phyloP scores from a whole-genome alignment of 2,888 invertebrate species.

The Shargacucullia verbasci region DNA sequence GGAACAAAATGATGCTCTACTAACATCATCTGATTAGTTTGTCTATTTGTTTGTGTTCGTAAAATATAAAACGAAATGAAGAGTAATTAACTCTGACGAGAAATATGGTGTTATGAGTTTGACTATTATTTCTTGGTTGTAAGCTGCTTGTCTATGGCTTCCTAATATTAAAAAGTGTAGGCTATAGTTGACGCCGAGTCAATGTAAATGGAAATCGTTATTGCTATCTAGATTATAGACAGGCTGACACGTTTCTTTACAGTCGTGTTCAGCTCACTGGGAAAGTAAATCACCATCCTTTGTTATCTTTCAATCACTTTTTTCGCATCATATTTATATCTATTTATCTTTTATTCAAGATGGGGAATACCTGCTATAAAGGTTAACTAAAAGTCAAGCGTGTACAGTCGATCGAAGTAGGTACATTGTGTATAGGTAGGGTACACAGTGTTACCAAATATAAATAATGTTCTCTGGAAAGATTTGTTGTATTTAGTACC shows the following conservation, averaged over 20 bases:
- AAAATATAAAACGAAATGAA: conserved; percentile 1
- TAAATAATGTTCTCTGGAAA: too few species aligned
- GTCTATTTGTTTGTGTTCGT: conserved; percentile 7
- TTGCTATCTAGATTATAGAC: conserved; percentile 7
- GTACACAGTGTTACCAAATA: too few species aligned
- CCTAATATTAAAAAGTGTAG: not conserved
- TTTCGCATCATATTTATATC: conserved; percentile 2
- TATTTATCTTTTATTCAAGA: conserved; percentile 7
- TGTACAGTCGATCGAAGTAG: too few species aligned
- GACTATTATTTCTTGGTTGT: too few species aligned
- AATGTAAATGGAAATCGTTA: conserved; percentile 24
- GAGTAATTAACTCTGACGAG: not conserved
- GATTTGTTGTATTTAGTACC: too few species aligned
- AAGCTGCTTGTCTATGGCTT: too few species aligned
- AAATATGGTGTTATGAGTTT: too few species aligned
- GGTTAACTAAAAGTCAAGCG: conserved; percentile 6
- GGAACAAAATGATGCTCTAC: conserved; percentile 8
- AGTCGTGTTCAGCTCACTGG: conserved; percentile 15
- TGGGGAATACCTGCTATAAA: conserved; percentile 4
- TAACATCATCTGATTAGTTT: conserved; percentile 17
- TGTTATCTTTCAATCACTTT: conserved; percentile 22
- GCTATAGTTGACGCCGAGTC: not conserved
- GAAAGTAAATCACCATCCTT: conserved; percentile 26
- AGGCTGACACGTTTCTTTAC: conserved; percentile 12
- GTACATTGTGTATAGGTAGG: too few species aligned